Evolutionary conservation across 1,140 invertebrate genomes (phyloP), one percentile per base, ranked within the genome.

Genomic region (Charaxes varanes): DNA sequence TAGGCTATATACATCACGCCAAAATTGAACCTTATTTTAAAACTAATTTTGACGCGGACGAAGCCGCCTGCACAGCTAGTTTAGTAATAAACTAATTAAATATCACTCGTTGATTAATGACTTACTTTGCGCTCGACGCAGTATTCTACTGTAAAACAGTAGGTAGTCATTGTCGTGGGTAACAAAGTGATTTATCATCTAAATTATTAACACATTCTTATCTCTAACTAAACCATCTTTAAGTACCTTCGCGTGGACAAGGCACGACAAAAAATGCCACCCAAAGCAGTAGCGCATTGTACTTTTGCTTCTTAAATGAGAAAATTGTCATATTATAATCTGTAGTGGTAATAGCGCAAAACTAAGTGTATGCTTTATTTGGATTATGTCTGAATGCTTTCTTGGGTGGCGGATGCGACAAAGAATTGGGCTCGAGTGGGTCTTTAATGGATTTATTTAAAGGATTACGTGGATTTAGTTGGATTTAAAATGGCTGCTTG

Each of bases 381-480:
- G 22, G 34, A 37, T 49, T 49, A 16, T 51, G 28, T 42, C 50
- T 44, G 37, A 33, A 52, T 46, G 27, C 14, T 43, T 53, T 55
- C 56, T 59, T 68, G 59, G 62, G 65, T 69, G 65, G 63, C 41
- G 41, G 41, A 26, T 34, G 26, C 30, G 21, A 24, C 22, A 28
- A 22, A 38, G 31, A 27, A 40, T 48, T 44, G 17, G 8, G 16
- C 35, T 63, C 41, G 43, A 65, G 58, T n/a, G 52, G 62, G 52
- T 46, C 35, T 31, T 56, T 60, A 32, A 32, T 31, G 42, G 66
- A 63, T 71, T 67, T 72, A 62, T 57, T 61, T 62, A 67, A 66
- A 55, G 54, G 65, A 72, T 72, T 72, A 66, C 37, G 12, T 19
- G 41, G 63, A 66, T 70, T 62, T 59, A 14, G n/a, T 12, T 26